Conservation (phyloP, 1,140 invertebrate genomes). For the Drosophila insularis region DNA sequence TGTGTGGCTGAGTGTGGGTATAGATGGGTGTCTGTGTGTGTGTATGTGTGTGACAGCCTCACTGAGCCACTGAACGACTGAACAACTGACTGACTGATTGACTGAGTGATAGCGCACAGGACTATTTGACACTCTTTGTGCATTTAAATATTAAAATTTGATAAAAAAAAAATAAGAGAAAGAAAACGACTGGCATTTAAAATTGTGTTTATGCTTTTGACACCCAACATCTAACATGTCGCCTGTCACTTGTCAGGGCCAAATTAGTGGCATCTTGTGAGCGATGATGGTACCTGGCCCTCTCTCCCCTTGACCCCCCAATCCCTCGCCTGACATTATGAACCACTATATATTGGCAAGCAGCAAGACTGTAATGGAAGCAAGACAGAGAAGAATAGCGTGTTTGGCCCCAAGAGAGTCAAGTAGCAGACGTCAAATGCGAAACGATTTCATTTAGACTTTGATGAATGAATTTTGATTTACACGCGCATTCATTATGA, state of each 20-base stretch:
- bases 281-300: slow-evolving; percentile 60
- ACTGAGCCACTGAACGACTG: slow-evolving; percentile 33
- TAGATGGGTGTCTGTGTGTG: slow-evolving; percentile 31
- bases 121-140: slow-evolving; percentile 32
- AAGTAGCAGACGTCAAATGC: slow-evolving; percentile 45
- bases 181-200: slow-evolving; percentile 35
- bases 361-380: not conserved
- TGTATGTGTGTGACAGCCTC: slow-evolving; percentile 14
- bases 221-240: slow-evolving; percentile 42
- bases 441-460: slow-evolving; percentile 56
- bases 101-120: slow-evolving; percentile 50
- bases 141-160: slow-evolving; percentile 66
- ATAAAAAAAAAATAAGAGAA: slow-evolving; percentile 28
- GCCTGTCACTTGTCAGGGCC: slow-evolving; percentile 73
- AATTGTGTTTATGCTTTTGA: slow-evolving; percentile 46
- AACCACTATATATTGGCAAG: slow-evolving; percentile 38
- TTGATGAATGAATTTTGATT: slow-evolving; percentile 73
- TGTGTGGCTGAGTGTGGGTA: slow-evolving; percentile 40
- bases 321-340: slow-evolving; percentile 45
- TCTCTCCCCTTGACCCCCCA: not conserved
- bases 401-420: slow-evolving; percentile 41
- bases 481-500: slow-evolving; percentile 53
- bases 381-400: slow-evolving; percentile 19
- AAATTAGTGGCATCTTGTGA: slow-evolving; percentile 71
- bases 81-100: slow-evolving; percentile 41